Base-by-base conservation (phyloP, 1,140 invertebrate genomes). In the Coenobita brevimanus region DNA sequence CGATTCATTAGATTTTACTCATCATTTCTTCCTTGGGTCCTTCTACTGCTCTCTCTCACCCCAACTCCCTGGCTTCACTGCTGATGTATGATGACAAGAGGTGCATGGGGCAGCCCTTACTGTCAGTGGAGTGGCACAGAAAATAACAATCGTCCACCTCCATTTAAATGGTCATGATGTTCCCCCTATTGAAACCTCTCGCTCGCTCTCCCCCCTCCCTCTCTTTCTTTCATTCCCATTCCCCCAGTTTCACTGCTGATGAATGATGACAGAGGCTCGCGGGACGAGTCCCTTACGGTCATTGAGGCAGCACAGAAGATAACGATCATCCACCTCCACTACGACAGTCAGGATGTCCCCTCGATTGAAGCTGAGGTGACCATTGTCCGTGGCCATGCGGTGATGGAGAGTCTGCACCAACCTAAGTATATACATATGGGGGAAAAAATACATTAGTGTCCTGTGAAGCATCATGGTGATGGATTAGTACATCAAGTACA, bases 201-300 rank as follows among this genome's bases (percentile, higher is more conserved):
- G 6, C 6, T 17, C 6, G 46, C 17, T 17, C 46, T 50, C 17
- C 46, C 46, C 17, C 17, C 6, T 50, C 46, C 46, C 46, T 50
- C 46, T 50, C 46, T 50, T 17, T 50, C 46, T 50, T 17, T 50
- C 6, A 17, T 50, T 50, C 6, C 6, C 17, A 50, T 50, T 50
- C 46, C 69, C 27, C n/a, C 36, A 41, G 38, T 46, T 41, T 69
- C 71, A 80, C 43, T 82, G 50, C 24, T 71, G 82, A 38, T 27
- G 95, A 94, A 92, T 95, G 96, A 95, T 94, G 17, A 96, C 95
- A 21, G 95, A 95, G 82, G 95, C 94, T 89, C 95, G 93, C 1
- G 95, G 96, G 33, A 97, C 96, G 17, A 97, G 93, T 82, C 96
- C 96, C 91, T 96, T 96, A 82, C 95, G 94, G n/a, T 95, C 95